A percentile compares a stretch with the other conserved stretches of the same genome.
Conservation (phyloP, 2,797 vertebrate genomes). For the Oreochromis grahami region DNA sequence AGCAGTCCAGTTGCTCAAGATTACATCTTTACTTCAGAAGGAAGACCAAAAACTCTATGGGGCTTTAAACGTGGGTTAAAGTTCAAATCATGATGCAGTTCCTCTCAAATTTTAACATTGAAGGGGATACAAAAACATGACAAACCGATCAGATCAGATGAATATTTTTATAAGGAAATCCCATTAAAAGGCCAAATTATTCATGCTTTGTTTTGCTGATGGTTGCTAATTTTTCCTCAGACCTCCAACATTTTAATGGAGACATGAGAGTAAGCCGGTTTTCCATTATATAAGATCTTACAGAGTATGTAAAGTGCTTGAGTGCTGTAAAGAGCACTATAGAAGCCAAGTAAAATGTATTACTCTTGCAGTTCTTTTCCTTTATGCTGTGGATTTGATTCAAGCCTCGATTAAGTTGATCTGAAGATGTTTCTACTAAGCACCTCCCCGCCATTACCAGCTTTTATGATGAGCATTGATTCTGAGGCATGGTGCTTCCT, state of each 20-base stretch:
- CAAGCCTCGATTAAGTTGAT: background rate
- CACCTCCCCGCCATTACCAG: slow-evolving; percentile 18
- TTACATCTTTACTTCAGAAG: background rate
- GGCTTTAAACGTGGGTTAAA: accelerated
- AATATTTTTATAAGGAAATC: background rate
- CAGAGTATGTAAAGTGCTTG: background rate
- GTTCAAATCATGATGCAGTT: background rate
- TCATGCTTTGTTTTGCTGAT: background rate
- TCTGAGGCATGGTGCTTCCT: slow-evolving; percentile 4
- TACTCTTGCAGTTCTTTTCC: background rate
- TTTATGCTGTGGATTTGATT: background rate
- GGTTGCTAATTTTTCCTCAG: background rate
- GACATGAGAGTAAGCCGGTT: background rate
- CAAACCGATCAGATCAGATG: background rate
- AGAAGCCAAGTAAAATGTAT: background rate
- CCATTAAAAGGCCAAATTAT: background rate
- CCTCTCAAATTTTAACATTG: background rate
- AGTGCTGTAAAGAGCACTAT: background rate
- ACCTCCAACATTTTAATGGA: background rate
- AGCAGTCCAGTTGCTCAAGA: background rate
- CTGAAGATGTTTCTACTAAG: background rate
- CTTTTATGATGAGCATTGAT: slow-evolving; percentile 39
- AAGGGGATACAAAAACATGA: background rate
- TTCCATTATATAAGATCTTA: background rate
- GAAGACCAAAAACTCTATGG: background rate